Base-by-base conservation (phyloP, 2,797 vertebrate genomes). In the Synanceia verrucosa region DNA sequence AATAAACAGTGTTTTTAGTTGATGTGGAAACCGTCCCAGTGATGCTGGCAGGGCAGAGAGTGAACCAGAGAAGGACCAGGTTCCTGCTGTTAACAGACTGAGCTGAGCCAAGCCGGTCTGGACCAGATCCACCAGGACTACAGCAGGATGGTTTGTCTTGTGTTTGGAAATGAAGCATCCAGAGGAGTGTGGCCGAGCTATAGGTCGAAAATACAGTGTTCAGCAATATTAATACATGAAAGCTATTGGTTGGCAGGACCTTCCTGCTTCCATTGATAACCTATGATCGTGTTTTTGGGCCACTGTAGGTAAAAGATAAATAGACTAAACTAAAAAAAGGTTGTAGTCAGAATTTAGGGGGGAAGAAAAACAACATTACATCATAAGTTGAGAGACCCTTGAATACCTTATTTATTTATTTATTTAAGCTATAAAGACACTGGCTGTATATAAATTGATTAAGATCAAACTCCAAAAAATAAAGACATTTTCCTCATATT, bases 81-180 rank as follows among this genome's bases (percentile, higher is more conserved):
- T 60, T 65, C 81, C 69, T 84, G 78, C 52, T 80, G 86, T 70
- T 83, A n/a, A n/a, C 12, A 0, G 1, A 53, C 58, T 5, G n/a
- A n/a, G 19, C 62, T 1, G 65, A 57, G 58, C 72, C 29, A 70
- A 81, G 46, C 36, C 14, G 0, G 8, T 19, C 18, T 0, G 4
- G 59, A 76, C 86, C 86, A 88, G 77, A 6, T 73, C 16, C 41
- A 4, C 4, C 43, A 6, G 77, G 68, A 28, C 66, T 11, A 29
- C 59, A 41, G 36, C 75, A 41, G 50, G 53, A 50, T 29, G 31
- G 34, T 57, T 9, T 39, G 19, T 79, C 51, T 57, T 29, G 3
- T 73, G 75, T 52, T 50, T 3, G 47, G 53, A 75, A 73, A 69
- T 14, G 18, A 73, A 58, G 41, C 29, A 0, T 19, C 33, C 51